A percentile compares a stretch with the other conserved stretches of the same genome.
Evolutionary conservation across 2,888 invertebrate genomes (phyloP).

Genomic region (Rapana venosa): DNA sequence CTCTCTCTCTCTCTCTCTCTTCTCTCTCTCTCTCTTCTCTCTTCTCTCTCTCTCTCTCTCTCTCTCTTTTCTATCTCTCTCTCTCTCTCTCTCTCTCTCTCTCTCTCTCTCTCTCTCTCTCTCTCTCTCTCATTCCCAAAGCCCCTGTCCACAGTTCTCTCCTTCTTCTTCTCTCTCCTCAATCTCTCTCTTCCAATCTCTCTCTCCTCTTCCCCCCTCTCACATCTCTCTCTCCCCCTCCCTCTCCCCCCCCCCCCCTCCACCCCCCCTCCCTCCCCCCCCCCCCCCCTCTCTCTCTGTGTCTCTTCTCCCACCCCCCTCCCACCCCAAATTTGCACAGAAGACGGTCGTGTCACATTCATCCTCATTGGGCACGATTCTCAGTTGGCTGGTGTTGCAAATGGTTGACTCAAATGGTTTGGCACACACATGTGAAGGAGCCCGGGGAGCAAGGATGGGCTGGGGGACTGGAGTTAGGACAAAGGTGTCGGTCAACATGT

Average conservation of each 20-base stretch:
- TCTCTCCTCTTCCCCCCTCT: neutral
- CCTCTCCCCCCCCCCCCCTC: neutral
- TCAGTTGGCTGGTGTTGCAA: neutral
- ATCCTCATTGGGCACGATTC: neutral
- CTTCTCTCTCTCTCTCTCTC: neutral
- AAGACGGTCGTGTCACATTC: neutral
- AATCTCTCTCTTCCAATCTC: neutral
- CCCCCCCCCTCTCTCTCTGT: neutral
- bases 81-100: neutral
- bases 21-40: neutral
- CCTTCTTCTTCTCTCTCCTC: neutral
- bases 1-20: constrained; percentile 31
- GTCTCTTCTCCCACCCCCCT: neutral
- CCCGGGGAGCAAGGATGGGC: too few relatives aligned
- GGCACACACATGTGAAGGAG: neutral
- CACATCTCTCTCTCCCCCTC: neutral
- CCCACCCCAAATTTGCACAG: neutral
- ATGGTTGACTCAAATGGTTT: neutral
- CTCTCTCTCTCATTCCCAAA: neutral
- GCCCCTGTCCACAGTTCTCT: neutral
- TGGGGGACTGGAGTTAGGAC: too few relatives aligned
- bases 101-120: neutral
- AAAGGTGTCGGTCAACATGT: too few relatives aligned
- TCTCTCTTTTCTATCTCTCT: constrained; percentile 9
- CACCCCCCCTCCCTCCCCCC: neutral